Conservation (phyloP, 2,888 invertebrate genomes). For the Eilema depressum region DNA sequence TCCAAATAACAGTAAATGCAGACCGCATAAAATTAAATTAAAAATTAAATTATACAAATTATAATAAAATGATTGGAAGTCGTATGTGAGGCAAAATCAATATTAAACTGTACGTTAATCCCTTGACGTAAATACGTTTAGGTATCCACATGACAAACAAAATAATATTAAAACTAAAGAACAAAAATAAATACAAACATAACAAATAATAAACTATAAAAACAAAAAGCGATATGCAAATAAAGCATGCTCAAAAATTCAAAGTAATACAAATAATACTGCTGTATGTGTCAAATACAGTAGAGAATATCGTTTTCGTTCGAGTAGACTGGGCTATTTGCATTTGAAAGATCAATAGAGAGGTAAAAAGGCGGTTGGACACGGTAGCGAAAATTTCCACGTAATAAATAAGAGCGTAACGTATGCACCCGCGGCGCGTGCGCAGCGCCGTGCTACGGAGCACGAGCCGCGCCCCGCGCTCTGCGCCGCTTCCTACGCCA, state of each 20-base stretch:
- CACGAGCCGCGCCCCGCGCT: slow-evolving; percentile 62
- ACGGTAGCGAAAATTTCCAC: slow-evolving; percentile 70
- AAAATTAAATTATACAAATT: slow-evolving; percentile 84
- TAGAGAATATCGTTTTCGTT: slow-evolving; percentile 67
- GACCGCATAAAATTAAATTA: slow-evolving; percentile 80
- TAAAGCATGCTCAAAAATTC: slow-evolving; percentile 63
- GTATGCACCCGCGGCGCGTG: slow-evolving; percentile 79
- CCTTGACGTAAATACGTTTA: slow-evolving; percentile 65
- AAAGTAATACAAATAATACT: slow-evolving; percentile 52
- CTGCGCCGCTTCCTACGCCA: slow-evolving; percentile 61
- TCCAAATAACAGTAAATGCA: slow-evolving; percentile 86
- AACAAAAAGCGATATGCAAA: slow-evolving; percentile 83
- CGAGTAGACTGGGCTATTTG: slow-evolving; percentile 69
- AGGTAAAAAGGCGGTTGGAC: slow-evolving; percentile 70
- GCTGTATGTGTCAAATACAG: slow-evolving; percentile 53
- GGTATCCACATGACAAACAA: slow-evolving; percentile 75
- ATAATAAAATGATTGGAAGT: slow-evolving; percentile 84
- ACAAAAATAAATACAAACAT: slow-evolving; percentile 87
- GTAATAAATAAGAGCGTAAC: slow-evolving; percentile 71
- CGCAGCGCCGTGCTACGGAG: slow-evolving; percentile 56
- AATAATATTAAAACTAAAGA: slow-evolving; percentile 78
- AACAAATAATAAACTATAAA: slow-evolving; percentile 74
- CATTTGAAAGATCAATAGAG: slow-evolving; percentile 78
- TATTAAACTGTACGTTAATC: slow-evolving; percentile 68
- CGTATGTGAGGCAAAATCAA: slow-evolving; percentile 81